Percentiles rank a stretch among this genome's conserved stretches.
These are phyloP conservation scores for Chloromyia formosa DNA, from an alignment of 2,888 invertebrate species.

Conservation along the genomic window DNA sequence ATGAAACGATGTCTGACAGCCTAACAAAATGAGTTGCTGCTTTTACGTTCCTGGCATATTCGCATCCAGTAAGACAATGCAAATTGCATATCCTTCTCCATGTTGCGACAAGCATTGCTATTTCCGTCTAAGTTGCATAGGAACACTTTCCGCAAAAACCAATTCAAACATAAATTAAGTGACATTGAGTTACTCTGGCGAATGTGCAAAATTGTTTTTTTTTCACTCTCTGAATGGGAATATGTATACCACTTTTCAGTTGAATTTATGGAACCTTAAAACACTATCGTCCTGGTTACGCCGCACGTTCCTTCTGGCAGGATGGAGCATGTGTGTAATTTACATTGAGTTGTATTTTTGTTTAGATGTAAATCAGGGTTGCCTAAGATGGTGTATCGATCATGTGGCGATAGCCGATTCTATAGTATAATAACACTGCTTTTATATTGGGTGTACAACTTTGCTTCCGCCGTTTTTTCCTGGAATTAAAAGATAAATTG, in stretches of 20 bases:
- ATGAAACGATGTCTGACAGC: no score
- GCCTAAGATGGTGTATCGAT: not conserved
- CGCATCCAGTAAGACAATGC: not conserved
- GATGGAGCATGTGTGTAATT: constrained; percentile 14
- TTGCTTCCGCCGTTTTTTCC: no score
- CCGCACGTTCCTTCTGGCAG: constrained; percentile 25
- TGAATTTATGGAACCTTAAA: constrained; percentile 45
- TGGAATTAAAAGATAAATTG: no score
- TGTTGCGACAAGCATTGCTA: constrained; percentile 35
- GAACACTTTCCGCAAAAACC: constrained; percentile 46
- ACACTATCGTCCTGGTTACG: no score
- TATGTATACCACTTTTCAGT: constrained; percentile 41
- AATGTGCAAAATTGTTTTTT: constrained; percentile 50
- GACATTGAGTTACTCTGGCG: constrained; percentile 44
- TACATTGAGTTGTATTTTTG: not conserved
- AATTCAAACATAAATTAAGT: constrained; percentile 49
- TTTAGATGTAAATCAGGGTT: not conserved
- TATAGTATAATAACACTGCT: not conserved
- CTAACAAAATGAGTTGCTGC: no score
- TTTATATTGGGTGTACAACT: no score
- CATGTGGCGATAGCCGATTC: not conserved
- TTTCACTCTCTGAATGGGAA: no score
- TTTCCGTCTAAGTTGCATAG: constrained; percentile 45
- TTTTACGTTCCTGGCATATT: no score
- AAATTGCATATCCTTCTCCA: not conserved